Percentiles rank a stretch among this genome's conserved stretches.
Conservation (phyloP, 2,113 vertebrate species). For the Mionectes macconnelli region DNA sequence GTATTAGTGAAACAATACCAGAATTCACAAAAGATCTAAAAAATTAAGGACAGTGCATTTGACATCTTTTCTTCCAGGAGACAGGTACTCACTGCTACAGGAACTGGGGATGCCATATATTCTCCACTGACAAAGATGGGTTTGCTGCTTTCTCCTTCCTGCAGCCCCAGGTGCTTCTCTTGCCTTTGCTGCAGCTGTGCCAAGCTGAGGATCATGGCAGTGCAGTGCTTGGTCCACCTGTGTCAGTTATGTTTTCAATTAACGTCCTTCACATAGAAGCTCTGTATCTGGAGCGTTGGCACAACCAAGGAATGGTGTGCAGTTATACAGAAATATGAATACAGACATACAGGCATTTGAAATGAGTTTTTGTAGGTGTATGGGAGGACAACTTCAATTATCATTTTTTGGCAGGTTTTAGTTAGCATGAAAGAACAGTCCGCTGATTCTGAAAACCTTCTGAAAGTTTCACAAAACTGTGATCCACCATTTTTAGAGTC, state of each 20-base stretch:
- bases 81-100: background rate
- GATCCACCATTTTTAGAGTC: background rate
- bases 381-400: background rate
- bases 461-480: background rate
- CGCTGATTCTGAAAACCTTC: background rate
- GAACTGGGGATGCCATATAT: background rate
- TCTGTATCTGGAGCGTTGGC: accelerated
- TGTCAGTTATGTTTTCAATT: background rate
- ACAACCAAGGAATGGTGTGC: background rate
- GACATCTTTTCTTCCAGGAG: background rate
- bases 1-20: background rate
- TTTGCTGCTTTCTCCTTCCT: background rate
- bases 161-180: background rate
- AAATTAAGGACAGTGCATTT: background rate
- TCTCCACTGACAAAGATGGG: background rate
- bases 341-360: background rate
- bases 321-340: background rate
- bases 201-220: background rate
- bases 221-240: background rate
- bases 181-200: accelerated
- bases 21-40: background rate
- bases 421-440: background rate
- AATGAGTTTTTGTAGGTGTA: background rate
- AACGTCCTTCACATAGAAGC: background rate
- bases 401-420: background rate